Percentiles rank a stretch among this genome's conserved stretches.
Evolutionary conservation across 2,888 invertebrate species (phyloP).

Genomic region (Matsumyia berberina): DNA sequence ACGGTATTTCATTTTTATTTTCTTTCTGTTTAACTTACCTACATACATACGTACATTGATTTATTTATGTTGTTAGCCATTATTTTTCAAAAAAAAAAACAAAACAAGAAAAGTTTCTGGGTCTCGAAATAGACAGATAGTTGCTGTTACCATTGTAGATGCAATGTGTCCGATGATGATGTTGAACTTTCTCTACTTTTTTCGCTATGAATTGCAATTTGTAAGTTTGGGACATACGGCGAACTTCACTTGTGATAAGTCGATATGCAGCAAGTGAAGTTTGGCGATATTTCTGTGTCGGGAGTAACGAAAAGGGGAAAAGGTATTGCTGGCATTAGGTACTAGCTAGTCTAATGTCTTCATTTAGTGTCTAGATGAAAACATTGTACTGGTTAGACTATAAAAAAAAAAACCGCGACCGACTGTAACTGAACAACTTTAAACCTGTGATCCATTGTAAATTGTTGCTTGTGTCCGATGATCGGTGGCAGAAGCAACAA

Average conservation of each 20-base stretch:
- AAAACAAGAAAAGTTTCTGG: constrained; percentile 74
- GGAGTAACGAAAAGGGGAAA: neutral
- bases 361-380: too few species aligned
- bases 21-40: constrained; percentile 64
- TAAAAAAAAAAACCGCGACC: too few species aligned
- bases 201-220: constrained; percentile 69
- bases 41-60: constrained; percentile 19
- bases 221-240: constrained; percentile 62
- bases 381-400: too few species aligned
- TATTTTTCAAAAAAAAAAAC: constrained; percentile 13
- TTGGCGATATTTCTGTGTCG: neutral
- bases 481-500: too few species aligned
- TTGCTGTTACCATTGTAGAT: constrained; percentile 76
- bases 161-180: constrained; percentile 67
- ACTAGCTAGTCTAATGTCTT: neutral
- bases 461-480: too few species aligned
- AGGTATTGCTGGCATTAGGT: neutral
- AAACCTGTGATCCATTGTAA: too few species aligned
- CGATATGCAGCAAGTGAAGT: constrained; percentile 26
- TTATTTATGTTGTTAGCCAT: constrained; percentile 47
- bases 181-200: constrained; percentile 74
- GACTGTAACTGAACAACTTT: too few species aligned
- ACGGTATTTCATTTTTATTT: constrained; percentile 76
- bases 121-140: constrained; percentile 76
- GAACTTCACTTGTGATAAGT: constrained; percentile 42